phyloP scores from a whole-genome alignment of 2,113 vertebrate genomes.

The Garra rufa region DNA sequence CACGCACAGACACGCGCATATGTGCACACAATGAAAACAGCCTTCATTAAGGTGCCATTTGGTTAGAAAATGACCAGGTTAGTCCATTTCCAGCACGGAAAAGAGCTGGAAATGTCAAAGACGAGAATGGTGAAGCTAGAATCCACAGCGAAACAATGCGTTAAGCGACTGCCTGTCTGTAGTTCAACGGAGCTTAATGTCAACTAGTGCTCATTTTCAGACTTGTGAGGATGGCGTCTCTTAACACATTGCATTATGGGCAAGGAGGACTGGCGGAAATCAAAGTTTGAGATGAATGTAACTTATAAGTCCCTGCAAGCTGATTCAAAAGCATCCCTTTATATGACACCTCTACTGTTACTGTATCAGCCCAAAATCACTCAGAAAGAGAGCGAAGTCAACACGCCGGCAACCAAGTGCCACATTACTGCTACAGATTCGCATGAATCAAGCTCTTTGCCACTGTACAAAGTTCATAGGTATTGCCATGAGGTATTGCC shows the following conservation, averaged over 20 bases:
- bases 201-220: too few species aligned
- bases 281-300: background rate
- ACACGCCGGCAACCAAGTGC: background rate
- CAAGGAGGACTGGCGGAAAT: background rate
- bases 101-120: background rate
- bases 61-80: slow-evolving; percentile 22
- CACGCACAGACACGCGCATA: background rate
- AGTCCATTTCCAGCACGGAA: background rate
- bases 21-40: background rate
- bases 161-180: background rate
- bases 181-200: too few species aligned
- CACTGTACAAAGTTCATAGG: background rate
- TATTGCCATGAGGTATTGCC: slow-evolving; percentile 6
- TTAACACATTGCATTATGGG: background rate
- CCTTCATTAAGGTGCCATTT: slow-evolving; percentile 5
- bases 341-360: background rate
- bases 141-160: background rate
- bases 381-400: background rate
- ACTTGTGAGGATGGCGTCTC: background rate
- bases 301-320: background rate
- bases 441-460: background rate
- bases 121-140: background rate
- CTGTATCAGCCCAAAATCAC: background rate
- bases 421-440: background rate
- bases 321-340: background rate